These are phyloP conservation scores for Acrocephalus arundinaceus DNA, from an alignment of 2,113 vertebrate genomes.

Conservation along the genomic window DNA sequence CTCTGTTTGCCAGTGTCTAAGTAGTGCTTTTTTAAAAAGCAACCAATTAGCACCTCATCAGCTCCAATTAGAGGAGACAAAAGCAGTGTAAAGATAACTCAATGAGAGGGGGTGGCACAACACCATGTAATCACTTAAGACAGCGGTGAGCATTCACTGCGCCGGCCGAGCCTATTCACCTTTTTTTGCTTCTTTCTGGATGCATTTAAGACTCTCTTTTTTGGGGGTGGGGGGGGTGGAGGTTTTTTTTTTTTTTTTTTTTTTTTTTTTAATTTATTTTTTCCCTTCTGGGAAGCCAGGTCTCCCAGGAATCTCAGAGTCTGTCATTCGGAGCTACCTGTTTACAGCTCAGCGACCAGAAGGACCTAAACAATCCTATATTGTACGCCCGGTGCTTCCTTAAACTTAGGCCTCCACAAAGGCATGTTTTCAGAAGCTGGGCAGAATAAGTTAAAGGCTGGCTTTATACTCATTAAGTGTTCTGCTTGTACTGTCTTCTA, in stretches of 20 bases:
- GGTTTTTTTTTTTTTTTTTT: constrained; percentile 50
- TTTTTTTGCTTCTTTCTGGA: constrained; percentile 73
- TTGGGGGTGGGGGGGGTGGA: not conserved
- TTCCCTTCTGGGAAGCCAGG: constrained; percentile 89
- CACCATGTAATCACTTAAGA: constrained; percentile 89
- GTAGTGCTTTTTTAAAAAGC: constrained; percentile 80
- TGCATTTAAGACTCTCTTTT: constrained; percentile 79
- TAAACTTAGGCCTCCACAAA: constrained; percentile 85
- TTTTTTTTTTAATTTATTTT: constrained; percentile 71
- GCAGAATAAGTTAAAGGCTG: constrained; percentile 82
- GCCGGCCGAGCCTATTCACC: constrained; percentile 80
- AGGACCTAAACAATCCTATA: constrained; percentile 88
- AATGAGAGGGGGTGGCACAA: constrained; percentile 82
- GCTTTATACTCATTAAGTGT: constrained; percentile 90
- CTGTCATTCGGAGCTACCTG: constrained; percentile 92
- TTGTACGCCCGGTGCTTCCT: constrained; percentile 88
- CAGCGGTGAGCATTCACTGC: constrained; percentile 80
- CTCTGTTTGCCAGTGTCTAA: constrained; percentile 85
- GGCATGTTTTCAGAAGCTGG: constrained; percentile 76
- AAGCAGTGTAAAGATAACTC: constrained; percentile 96
- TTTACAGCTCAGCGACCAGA: constrained; percentile 86
- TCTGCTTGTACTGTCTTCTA: constrained; percentile 90
- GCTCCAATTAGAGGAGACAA: constrained; percentile 99
- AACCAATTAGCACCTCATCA: constrained; percentile 99
- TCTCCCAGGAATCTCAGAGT: constrained; percentile 91